A percentile compares a stretch with the other conserved stretches of the same genome.
Conservation (phyloP, 2,113 vertebrate genomes). For the Rousettus leschenaultii region DNA sequence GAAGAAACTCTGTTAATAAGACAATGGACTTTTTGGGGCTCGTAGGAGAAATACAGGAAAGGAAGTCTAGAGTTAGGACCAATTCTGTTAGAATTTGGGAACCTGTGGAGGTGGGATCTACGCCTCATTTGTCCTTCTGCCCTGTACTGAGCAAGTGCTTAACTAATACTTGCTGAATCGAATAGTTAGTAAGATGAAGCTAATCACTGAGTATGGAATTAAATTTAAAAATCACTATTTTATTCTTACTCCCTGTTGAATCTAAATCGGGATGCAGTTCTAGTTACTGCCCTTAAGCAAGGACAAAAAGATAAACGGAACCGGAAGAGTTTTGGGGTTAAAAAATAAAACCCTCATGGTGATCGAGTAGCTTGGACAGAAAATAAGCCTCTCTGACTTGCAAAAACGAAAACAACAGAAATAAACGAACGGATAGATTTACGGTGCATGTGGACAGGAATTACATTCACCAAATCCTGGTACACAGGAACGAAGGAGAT, state of each 20-base stretch:
- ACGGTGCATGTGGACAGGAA: not conserved
- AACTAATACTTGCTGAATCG: not conserved
- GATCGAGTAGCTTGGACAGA: not conserved
- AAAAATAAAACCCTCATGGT: not conserved
- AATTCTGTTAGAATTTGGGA: constrained; percentile 19
- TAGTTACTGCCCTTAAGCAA: not conserved
- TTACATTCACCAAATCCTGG: not conserved
- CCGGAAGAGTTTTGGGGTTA: not conserved
- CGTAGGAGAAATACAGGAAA: not conserved
- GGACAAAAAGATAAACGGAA: not conserved
- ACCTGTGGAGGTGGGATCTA: not conserved
- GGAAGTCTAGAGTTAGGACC: not conserved
- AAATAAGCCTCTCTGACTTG: not conserved
- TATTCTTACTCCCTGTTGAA: not conserved
- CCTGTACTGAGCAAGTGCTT: not conserved
- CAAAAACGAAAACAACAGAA: not conserved
- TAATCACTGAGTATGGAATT: not conserved
- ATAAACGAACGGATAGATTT: not conserved
- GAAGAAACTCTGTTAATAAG: not conserved
- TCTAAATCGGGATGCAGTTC: not conserved
- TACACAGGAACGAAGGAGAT: not conserved
- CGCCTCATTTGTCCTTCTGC: not conserved
- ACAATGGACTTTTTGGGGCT: not conserved
- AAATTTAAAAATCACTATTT: not conserved
- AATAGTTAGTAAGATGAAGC: not conserved